phyloP scores from a whole-genome alignment of 2,113 vertebrate genomes.

The Odocoileus virginianus region DNA sequence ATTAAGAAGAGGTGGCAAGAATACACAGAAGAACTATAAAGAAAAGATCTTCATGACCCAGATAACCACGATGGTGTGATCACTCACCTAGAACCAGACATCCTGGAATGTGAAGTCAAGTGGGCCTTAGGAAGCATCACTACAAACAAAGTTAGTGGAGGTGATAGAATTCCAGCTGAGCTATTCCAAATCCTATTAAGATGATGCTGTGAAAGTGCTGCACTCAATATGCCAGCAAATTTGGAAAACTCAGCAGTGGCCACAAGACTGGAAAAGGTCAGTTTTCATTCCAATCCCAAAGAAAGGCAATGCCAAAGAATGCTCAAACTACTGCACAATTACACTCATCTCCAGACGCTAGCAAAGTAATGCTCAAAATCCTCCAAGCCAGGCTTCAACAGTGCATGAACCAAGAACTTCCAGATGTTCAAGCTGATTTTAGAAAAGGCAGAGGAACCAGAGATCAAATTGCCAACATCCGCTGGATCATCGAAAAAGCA shows the following conservation, averaged over 20 bases:
- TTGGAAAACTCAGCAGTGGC: too few relatives aligned
- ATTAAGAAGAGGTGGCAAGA: too few relatives aligned
- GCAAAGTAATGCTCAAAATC: not conserved
- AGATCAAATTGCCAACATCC: not conserved
- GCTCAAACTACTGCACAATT: not conserved
- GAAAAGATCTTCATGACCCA: too few relatives aligned
- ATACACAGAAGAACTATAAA: too few relatives aligned
- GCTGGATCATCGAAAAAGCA: rapidly evolving
- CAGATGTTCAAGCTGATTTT: not conserved
- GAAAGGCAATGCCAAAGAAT: not conserved
- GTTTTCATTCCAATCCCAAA: not conserved
- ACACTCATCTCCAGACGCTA: not conserved
- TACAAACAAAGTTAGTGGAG: rapidly evolving
- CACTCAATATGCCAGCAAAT: not conserved
- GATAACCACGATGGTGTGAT: too few relatives aligned
- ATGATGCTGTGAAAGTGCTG: not conserved
- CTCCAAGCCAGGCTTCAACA: not conserved
- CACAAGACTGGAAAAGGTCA: not conserved
- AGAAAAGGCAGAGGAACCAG: not conserved
- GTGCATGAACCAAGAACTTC: not conserved
- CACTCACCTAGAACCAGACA: too few relatives aligned
- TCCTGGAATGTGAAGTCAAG: too few relatives aligned
- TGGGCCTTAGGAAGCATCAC: too few relatives aligned
- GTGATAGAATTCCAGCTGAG: too few relatives aligned
- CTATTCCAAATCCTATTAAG: too few relatives aligned